phyloP scores from a whole-genome alignment of 2,888 invertebrate genomes.

The Megastigmus dorsalis region DNA sequence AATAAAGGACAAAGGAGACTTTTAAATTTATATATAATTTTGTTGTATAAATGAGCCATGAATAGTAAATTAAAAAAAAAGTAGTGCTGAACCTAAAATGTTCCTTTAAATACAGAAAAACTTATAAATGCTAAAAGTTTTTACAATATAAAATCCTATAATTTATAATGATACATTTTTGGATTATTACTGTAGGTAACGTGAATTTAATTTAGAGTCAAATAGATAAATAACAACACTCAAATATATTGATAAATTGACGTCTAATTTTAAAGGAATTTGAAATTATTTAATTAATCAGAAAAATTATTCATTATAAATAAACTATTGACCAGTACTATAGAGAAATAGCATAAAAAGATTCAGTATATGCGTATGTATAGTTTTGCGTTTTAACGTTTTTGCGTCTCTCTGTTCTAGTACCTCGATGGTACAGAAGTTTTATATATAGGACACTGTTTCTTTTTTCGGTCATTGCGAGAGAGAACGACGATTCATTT shows the following conservation, averaged over 20 bases:
- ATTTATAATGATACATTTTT: no score
- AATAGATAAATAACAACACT: no score
- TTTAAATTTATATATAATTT: neutral
- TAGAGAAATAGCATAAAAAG: conserved; percentile 18
- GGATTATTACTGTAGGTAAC: no score
- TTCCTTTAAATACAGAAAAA: no score
- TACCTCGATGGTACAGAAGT: conserved; percentile 44
- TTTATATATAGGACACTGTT: conserved; percentile 46
- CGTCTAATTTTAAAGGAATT: no score
- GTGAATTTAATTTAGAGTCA: no score
- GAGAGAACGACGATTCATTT: conserved; percentile 46
- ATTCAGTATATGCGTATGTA: conserved; percentile 29
- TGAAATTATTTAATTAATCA: no score
- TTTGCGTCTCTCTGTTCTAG: conserved; percentile 36
- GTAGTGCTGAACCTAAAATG: no score
- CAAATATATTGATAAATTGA: no score
- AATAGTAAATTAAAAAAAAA: neutral
- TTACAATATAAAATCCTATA: no score
- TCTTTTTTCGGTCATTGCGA: conserved; percentile 23
- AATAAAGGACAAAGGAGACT: neutral
- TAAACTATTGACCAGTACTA: conserved; percentile 41
- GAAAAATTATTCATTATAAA: conserved; percentile 28
- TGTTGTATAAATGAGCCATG: neutral
- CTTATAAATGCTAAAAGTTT: no score
- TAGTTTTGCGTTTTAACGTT: conserved; percentile 38